Evolutionary conservation across 2,888 invertebrate genomes (phyloP).

Genomic region (Xestia sexstrigata): DNA sequence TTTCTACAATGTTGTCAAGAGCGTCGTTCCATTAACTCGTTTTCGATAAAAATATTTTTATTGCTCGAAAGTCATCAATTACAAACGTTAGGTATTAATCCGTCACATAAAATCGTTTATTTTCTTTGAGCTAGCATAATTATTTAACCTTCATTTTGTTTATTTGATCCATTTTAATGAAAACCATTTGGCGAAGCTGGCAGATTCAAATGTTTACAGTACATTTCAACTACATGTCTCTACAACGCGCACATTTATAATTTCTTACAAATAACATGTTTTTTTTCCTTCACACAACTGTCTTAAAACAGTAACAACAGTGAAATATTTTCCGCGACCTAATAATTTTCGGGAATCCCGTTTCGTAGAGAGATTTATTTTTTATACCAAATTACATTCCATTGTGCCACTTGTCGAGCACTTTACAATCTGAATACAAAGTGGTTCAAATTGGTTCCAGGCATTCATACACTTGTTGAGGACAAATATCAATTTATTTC

Average conservation of each 20-base stretch:
- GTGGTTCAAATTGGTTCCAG: slow-evolving; percentile 76
- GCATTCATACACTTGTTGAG: slow-evolving; percentile 69
- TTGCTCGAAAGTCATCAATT: slow-evolving; percentile 34
- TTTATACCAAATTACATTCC: slow-evolving; percentile 70
- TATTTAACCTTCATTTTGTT: slow-evolving; percentile 71
- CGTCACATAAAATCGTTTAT: slow-evolving; percentile 55
- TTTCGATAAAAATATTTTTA: slow-evolving; percentile 37
- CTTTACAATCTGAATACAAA: slow-evolving; percentile 76
- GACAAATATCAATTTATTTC: slow-evolving; percentile 75
- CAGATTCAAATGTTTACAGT: slow-evolving; percentile 69
- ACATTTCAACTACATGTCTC: slow-evolving; percentile 63
- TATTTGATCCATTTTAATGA: slow-evolving; percentile 72
- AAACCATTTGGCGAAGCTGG: slow-evolving; percentile 73
- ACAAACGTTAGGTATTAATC: slow-evolving; percentile 34
- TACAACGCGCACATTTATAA: slow-evolving; percentile 47
- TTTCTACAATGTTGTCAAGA: slow-evolving; percentile 21
- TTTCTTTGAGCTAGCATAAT: slow-evolving; percentile 70
- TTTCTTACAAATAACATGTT: slow-evolving; percentile 41
- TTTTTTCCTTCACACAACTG: slow-evolving; percentile 33
- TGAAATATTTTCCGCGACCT: slow-evolving; percentile 34
- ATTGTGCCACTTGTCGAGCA: slow-evolving; percentile 70
- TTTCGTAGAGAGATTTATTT: slow-evolving; percentile 53
- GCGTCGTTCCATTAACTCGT: slow-evolving; percentile 16
- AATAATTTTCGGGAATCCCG: slow-evolving; percentile 28
- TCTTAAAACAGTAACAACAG: slow-evolving; percentile 32